Evolutionary conservation across 2,888 invertebrate genomes (phyloP).

Genomic region (Rhorus exstirpatorius): DNA sequence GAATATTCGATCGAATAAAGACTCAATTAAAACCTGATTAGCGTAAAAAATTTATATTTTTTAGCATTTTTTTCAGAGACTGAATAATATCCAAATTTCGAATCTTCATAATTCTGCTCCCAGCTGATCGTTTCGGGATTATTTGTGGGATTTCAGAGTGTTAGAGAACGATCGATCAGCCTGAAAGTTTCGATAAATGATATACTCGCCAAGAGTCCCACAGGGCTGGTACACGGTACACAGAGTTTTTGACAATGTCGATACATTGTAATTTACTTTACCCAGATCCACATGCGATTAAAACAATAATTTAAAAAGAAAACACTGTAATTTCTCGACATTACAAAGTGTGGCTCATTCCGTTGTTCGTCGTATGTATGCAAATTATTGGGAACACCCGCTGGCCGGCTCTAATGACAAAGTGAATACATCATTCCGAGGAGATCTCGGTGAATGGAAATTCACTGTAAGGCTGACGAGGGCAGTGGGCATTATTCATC

Average conservation of each 20-base stretch:
- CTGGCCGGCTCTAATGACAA: constrained; percentile 42
- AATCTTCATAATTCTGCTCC: too few relatives aligned
- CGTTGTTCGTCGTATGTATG: constrained; percentile 18
- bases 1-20: too few relatives aligned
- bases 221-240: too few relatives aligned
- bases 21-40: too few relatives aligned
- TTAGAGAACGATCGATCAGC: too few relatives aligned
- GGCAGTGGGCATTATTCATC: constrained; percentile 46
- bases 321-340: neutral
- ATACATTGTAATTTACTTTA: constrained; percentile 18
- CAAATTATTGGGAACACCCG: constrained; percentile 34
- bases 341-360: constrained; percentile 10
- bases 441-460: constrained; percentile 47
- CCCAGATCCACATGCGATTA: neutral
- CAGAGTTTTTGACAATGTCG: constrained; percentile 8
- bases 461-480: constrained; percentile 26
- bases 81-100: too few relatives aligned
- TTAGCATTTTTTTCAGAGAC: too few relatives aligned
- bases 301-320: neutral
- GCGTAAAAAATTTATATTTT: too few relatives aligned
- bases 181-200: too few relatives aligned
- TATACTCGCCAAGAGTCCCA: too few relatives aligned
- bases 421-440: constrained; percentile 35
- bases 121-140: too few relatives aligned
- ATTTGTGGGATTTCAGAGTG: too few relatives aligned